Conservation (phyloP, 2,113 vertebrate species). For the Lophochroa leadbeateri region DNA sequence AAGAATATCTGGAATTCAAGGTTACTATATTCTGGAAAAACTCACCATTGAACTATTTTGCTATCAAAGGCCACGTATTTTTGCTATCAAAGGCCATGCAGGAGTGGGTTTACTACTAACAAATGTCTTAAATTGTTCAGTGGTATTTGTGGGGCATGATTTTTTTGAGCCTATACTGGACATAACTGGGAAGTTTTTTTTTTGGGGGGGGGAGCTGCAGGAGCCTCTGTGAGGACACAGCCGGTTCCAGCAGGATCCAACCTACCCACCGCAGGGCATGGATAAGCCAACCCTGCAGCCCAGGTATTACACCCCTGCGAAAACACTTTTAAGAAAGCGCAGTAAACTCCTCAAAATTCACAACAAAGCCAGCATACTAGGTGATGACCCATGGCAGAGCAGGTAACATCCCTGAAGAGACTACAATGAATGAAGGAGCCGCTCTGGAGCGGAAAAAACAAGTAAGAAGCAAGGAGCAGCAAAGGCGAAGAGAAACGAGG, state of each 20-base stretch:
- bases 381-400: neutral
- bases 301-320: rapidly evolving
- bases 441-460: neutral
- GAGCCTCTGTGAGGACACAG: neutral
- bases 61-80: neutral
- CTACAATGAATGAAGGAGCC: neutral
- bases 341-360: neutral
- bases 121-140: neutral
- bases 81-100: neutral
- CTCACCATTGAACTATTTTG: neutral
- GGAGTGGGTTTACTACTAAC: neutral
- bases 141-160: neutral
- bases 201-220: neutral
- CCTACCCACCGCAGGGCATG: rapidly evolving
- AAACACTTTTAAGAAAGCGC: rapidly evolving
- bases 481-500: neutral
- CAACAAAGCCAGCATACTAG: neutral
- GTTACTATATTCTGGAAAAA: neutral
- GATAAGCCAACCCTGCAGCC: rapidly evolving
- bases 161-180: neutral
- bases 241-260: neutral
- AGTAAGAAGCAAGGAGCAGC: neutral
- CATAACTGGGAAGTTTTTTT: neutral
- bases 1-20: neutral
- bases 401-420: neutral